Evolutionary conservation across 2,113 vertebrate species (phyloP), one percentile per base, ranked within the genome.

Genomic region (Candoia aspera): DNA sequence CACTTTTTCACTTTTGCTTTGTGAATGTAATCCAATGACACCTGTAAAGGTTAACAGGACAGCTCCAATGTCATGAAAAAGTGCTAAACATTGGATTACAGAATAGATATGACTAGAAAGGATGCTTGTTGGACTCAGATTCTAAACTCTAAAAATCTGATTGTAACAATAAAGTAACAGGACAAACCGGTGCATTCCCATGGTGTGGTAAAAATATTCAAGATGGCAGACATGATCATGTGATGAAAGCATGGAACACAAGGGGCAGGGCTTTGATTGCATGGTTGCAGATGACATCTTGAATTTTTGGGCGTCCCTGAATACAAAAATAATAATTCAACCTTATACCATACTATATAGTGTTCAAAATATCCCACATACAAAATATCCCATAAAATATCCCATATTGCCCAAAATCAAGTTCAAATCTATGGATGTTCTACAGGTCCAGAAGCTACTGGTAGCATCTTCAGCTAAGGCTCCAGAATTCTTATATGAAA

Each of bases 21-120:
- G 37, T 89, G 42, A 93, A 93, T 93, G 91, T 93, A 93, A 55
- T 13, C 46, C 84, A 55, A 64, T 21, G 9, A 17, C 24, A 49
- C 54, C 84, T 93, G 86, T 92, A 0, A 8, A 90, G 94, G 90
- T 5, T 4, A n/a, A 49, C 8, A 53, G n/a, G 93, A 86, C 0
- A 2, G 3, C 26, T 10, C 94, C 86, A 91, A 84, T 95, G 90
- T 59, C 60, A 93, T 73, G 58, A n/a, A 54, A 53, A 13, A 89
- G 29, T 8, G 64, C 33, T 79, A 24, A 60, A 62, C n/a, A 49
- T 49, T 49, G 49, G 5, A 62, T 17, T 62, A 23, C 24, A 24
- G 17, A 49, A 58, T 33, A 29, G 8, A 4, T 54, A 17, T 26
- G 12, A 23, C 4, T 59, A 10, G 13, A 26, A 55, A 55, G 17